Evolutionary conservation across 2,113 vertebrate species (phyloP), one percentile per base, ranked within the genome.

Genomic region (Oxyruncus cristatus): DNA sequence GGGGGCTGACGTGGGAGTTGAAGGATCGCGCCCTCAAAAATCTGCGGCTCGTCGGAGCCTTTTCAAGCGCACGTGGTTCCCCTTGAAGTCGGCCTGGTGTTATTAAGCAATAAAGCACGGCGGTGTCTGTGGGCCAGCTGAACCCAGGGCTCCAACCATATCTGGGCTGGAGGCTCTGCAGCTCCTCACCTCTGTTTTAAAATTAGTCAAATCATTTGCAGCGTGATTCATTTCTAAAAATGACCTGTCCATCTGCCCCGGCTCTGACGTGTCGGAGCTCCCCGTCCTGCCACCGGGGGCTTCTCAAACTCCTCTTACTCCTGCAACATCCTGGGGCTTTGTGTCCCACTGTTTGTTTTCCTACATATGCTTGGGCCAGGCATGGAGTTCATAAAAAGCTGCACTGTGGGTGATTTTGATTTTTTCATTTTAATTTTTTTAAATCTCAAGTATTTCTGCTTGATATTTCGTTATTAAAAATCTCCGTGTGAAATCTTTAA

Each of bases 151-250:
- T 81, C 94, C 83, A 91, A 83, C 93, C 73, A 9, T 96, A 89
- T 89, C 95, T 92, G 95, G 94, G 86, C 93, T 89, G 83, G 58
- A 86, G 94, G 93, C 89, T 91, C 91, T 92, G 91, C 88, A 91
- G 91, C 93, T 95, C 93, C 94, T 96, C 96, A 97, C 95, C 95
- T 95, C 95, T 87, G 96, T 75, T 93, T 96, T 96, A 96, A 96
- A 97, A 96, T 96, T 95, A 97, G 93, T 94, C 59, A 87, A 92
- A 93, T 96, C 72, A 46, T 93, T 95, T 95, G 92, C 90, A 73
- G 90, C 19, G n/a, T 96, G 95, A 95, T 95, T 96, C 95, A 94
- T 84, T 93, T 95, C 96, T 97, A 96, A 95, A 97, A 96, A 96
- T 97, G 58, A 59, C 96, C 78, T 91, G 91, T 97, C 92, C 95